These are phyloP conservation scores for Brachirus orientalis DNA, from an alignment of 2,113 vertebrate species.

Conservation along the genomic window DNA sequence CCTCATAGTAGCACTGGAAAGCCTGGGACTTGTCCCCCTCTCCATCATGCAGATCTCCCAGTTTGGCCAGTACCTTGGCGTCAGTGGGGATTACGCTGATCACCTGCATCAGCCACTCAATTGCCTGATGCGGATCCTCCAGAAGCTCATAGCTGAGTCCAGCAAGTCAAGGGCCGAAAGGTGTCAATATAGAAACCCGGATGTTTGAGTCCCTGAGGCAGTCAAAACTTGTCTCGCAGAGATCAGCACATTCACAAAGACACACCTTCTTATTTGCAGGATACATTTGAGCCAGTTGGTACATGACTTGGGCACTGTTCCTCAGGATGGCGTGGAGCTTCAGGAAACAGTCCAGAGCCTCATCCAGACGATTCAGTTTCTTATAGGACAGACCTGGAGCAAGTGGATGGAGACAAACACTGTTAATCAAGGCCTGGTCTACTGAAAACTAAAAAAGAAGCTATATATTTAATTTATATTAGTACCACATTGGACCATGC, in stretches of 20 bases:
- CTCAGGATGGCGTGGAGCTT: constrained; percentile 94
- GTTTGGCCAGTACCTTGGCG: constrained; percentile 87
- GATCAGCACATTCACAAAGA: constrained; percentile 11
- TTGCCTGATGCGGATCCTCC: constrained; percentile 91
- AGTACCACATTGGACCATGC: no score
- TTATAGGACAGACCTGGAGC: constrained; percentile 90
- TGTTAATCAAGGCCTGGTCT: not conserved
- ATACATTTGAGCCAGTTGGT: constrained; percentile 94
- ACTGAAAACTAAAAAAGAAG: no score
- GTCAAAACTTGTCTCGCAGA: no score
- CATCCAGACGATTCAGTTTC: constrained; percentile 87
- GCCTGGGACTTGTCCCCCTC: constrained; percentile 97
- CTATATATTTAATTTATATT: no score
- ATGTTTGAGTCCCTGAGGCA: not conserved
- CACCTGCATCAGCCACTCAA: constrained; percentile 94
- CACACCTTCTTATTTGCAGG: constrained; percentile 62
- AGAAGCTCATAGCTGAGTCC: constrained; percentile 88
- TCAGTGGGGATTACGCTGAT: constrained; percentile 93
- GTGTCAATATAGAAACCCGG: not conserved
- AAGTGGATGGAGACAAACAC: not conserved
- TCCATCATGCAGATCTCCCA: constrained; percentile 89
- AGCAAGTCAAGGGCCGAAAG: constrained; percentile 79
- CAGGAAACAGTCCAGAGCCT: constrained; percentile 93
- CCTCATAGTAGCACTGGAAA: constrained; percentile 95
- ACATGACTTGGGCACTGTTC: constrained; percentile 92